These are phyloP conservation scores for Regulus satrapa DNA, from an alignment of 2,113 vertebrate genomes.

Conservation along the genomic window DNA sequence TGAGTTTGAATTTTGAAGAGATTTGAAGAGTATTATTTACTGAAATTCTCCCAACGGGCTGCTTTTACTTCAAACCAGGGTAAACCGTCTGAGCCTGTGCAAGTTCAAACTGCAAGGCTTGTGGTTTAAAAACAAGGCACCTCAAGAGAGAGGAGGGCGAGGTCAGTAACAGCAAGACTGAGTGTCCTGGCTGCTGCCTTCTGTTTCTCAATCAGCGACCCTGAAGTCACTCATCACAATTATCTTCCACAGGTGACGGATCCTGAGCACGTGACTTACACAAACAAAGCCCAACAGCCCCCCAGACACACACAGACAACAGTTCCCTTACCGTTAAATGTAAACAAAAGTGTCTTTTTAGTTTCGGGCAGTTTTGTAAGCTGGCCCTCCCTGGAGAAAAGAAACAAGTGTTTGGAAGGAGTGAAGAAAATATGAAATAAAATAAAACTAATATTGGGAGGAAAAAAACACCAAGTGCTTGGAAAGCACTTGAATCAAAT, in stretches of 20 bases:
- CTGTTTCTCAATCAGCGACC: neutral
- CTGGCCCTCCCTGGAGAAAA: slow-evolving; percentile 89
- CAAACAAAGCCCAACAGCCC: neutral
- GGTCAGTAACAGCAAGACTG: neutral
- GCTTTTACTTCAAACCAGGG: neutral
- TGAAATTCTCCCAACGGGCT: neutral
- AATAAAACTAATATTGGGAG: neutral
- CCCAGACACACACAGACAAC: neutral
- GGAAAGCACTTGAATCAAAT: neutral
- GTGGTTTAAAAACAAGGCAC: neutral
- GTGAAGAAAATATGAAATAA: neutral
- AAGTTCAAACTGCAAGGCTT: neutral
- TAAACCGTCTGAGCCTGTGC: neutral
- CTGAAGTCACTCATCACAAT: neutral
- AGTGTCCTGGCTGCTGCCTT: neutral
- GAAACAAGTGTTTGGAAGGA: slow-evolving; percentile 5
- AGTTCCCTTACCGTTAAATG: slow-evolving; percentile 90
- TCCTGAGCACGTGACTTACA: neutral
- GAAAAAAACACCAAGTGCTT: neutral
- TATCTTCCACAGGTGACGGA: neutral
- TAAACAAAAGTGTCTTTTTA: slow-evolving; percentile 98
- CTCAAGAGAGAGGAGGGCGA: neutral
- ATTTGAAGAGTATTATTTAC: neutral
- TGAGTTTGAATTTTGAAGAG: neutral
- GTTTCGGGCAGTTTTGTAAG: slow-evolving; percentile 98